phyloP scores from a whole-genome alignment of 2,113 vertebrate genomes.

The Rhineura floridana region DNA sequence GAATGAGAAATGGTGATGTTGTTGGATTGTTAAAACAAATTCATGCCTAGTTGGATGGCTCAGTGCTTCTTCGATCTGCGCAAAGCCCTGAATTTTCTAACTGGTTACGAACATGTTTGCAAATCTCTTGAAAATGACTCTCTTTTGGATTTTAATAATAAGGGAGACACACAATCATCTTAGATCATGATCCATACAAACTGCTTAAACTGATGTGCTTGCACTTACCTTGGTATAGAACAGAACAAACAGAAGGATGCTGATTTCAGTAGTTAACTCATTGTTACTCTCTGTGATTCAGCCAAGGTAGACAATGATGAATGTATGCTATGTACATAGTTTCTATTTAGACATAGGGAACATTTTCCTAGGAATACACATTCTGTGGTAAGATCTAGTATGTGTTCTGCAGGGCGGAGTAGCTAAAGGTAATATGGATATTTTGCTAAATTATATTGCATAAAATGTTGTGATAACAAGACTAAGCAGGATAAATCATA shows the following conservation, averaged over 20 bases:
- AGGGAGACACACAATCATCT: constrained; percentile 7
- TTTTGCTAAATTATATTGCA: neutral
- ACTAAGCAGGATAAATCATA: neutral
- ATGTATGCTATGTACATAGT: constrained; percentile 9
- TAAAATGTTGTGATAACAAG: neutral
- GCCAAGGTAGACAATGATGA: neutral
- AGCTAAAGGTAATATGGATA: constrained; percentile 18
- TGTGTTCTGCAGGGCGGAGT: constrained; percentile 25
- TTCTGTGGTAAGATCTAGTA: constrained; percentile 40
- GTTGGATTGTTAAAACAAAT: constrained; percentile 88
- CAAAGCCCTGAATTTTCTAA: constrained; percentile 27
- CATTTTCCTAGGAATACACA: neutral
- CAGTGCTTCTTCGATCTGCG: constrained; percentile 55
- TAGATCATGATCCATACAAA: neutral
- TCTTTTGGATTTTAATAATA: constrained; percentile 23
- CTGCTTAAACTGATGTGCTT: neutral
- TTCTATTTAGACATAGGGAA: neutral
- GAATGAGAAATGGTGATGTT: constrained; percentile 83
- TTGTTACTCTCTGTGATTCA: constrained; percentile 4
- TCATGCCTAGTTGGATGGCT: constrained; percentile 67
- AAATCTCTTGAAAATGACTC: constrained; percentile 37
- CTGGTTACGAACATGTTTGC: constrained; percentile 31
- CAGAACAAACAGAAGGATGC: neutral
- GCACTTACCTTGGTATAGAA: neutral
- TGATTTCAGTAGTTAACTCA: neutral